These are phyloP conservation scores for Callipepla californica DNA, from an alignment of 2,113 vertebrate genomes.

Conservation along the genomic window DNA sequence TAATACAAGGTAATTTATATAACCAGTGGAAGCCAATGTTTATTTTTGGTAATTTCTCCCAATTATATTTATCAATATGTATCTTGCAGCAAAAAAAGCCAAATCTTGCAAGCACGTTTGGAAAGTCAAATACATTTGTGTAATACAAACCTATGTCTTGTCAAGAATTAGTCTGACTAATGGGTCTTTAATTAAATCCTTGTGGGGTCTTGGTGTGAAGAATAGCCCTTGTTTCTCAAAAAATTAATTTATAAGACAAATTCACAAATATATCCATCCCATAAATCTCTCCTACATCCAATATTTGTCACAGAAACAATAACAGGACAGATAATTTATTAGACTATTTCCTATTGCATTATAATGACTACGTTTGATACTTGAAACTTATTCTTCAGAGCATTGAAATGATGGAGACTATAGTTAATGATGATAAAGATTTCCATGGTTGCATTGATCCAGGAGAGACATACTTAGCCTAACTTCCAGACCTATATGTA, in stretches of 20 bases:
- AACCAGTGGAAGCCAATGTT: slow-evolving; percentile 22
- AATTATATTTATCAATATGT: slow-evolving; percentile 79
- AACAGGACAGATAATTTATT: slow-evolving; percentile 69
- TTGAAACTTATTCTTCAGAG: slow-evolving; percentile 19
- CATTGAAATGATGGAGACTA: slow-evolving; percentile 1
- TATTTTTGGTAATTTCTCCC: slow-evolving; percentile 73
- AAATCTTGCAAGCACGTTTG: slow-evolving; percentile 75
- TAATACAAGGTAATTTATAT: not conserved
- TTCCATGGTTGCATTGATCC: slow-evolving; percentile 41
- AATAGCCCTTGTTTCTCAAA: slow-evolving; percentile 64
- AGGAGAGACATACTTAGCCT: slow-evolving; percentile 6
- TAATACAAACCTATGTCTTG: slow-evolving; percentile 82
- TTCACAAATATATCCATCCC: slow-evolving; percentile 60
- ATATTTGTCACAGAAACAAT: slow-evolving; percentile 60
- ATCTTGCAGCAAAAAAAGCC: slow-evolving; percentile 76
- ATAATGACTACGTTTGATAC: slow-evolving; percentile 4
- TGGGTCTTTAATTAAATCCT: slow-evolving; percentile 84
- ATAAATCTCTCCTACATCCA: slow-evolving; percentile 73
- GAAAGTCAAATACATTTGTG: slow-evolving; percentile 82
- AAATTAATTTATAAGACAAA: slow-evolving; percentile 81
- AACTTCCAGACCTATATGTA: slow-evolving; percentile 57
- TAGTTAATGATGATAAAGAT: slow-evolving; percentile 61
- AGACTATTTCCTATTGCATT: slow-evolving; percentile 59
- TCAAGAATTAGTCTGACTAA: slow-evolving; percentile 84
- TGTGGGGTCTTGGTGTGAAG: slow-evolving; percentile 81